phyloP scores from a whole-genome alignment of 2,113 vertebrate species.

The Triplophysa dalaica region DNA sequence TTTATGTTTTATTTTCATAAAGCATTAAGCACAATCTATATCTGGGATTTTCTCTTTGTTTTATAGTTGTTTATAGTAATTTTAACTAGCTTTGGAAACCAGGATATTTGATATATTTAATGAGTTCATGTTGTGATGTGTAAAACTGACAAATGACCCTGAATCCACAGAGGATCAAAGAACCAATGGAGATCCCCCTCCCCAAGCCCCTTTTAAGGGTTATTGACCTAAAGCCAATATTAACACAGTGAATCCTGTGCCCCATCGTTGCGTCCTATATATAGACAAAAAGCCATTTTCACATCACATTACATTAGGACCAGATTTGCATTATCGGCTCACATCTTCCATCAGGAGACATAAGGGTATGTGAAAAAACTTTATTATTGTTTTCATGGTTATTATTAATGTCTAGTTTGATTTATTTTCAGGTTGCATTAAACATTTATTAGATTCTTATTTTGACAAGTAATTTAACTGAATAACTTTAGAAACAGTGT shows the following conservation, averaged over 20 bases:
- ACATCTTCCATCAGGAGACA: not conserved
- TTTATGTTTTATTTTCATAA: too few species aligned
- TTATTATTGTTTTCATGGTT: too few species aligned
- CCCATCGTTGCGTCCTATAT: not conserved
- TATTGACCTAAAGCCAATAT: constrained; percentile 54
- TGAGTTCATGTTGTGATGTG: not conserved
- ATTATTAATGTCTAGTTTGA: not conserved
- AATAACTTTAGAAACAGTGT: too few species aligned
- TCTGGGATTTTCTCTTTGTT: too few species aligned
- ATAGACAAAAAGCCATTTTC: not conserved
- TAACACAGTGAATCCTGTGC: constrained; percentile 45
- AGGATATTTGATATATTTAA: too few species aligned
- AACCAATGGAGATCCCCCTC: too few species aligned
- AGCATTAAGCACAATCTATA: too few species aligned
- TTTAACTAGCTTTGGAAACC: too few species aligned
- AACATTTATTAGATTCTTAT: too few species aligned
- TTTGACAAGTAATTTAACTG: too few species aligned
- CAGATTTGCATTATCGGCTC: not conserved
- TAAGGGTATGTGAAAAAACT: not conserved
- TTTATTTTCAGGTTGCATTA: too few species aligned
- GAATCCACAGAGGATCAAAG: not conserved
- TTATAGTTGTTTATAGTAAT: too few species aligned
- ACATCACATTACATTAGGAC: not conserved
- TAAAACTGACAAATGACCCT: constrained; percentile 15
- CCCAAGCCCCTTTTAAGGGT: constrained; percentile 31